phyloP scores from a whole-genome alignment of 2,113 vertebrate genomes.

The Xyrauchen texanus region DNA sequence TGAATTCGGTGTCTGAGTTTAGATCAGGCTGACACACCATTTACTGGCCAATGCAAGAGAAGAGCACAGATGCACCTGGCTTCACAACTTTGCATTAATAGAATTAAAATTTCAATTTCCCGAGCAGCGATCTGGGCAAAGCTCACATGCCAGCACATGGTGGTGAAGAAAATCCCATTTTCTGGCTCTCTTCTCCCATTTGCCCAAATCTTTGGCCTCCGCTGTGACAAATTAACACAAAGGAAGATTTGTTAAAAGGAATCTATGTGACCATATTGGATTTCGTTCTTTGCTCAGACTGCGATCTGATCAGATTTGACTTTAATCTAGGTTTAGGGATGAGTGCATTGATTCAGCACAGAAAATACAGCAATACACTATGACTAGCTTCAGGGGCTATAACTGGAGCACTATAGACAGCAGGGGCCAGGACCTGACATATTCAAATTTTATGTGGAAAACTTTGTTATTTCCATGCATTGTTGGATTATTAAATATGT shows the following conservation, averaged over 20 bases:
- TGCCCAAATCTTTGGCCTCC: slow-evolving; percentile 36
- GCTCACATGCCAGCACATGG: slow-evolving; percentile 20
- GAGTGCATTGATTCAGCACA: slow-evolving; percentile 29
- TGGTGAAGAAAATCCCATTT: slow-evolving; percentile 51
- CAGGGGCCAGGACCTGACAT: background rate
- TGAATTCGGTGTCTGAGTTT: slow-evolving; percentile 23
- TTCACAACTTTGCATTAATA: slow-evolving; percentile 49
- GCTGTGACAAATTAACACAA: slow-evolving; percentile 54
- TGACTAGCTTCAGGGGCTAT: background rate
- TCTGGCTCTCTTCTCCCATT: slow-evolving; percentile 18
- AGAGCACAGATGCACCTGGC: slow-evolving; percentile 44
- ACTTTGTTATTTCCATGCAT: background rate
- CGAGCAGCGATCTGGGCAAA: background rate
- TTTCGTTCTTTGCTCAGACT: slow-evolving; percentile 43
- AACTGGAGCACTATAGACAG: background rate
- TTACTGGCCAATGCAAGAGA: slow-evolving; percentile 42
- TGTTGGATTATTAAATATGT: background rate
- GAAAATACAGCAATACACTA: slow-evolving; percentile 29
- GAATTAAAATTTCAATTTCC: slow-evolving; percentile 56
- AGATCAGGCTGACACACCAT: slow-evolving; percentile 49
- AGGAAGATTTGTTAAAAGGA: slow-evolving; percentile 47
- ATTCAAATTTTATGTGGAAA: background rate
- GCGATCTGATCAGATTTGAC: slow-evolving; percentile 55
- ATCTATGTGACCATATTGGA: slow-evolving; percentile 58
- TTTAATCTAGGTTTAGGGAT: slow-evolving; percentile 48